Evolutionary conservation across 1,140 invertebrate genomes (phyloP).

Genomic region (Diachasma alloeum): DNA sequence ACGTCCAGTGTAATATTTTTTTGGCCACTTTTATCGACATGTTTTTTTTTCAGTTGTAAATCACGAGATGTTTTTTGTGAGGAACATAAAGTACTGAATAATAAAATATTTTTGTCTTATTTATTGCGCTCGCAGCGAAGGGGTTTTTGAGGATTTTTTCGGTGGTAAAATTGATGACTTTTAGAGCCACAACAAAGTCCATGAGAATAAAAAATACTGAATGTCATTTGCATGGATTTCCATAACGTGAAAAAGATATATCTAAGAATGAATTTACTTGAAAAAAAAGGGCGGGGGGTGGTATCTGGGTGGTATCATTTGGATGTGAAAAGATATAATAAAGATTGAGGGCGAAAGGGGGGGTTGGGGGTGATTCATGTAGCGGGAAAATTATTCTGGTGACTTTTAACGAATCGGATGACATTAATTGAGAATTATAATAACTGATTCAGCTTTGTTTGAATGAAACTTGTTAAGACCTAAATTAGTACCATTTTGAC

Average conservation of each 20-base stretch:
- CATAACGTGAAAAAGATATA: background rate
- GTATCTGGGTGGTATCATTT: background rate
- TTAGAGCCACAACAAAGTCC: background rate
- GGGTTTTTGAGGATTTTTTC: background rate
- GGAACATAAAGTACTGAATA: background rate
- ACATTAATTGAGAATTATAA: constrained; percentile 11
- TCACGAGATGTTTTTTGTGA: background rate
- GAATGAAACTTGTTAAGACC: constrained; percentile 55
- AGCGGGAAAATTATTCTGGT: background rate
- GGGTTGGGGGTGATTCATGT: constrained; percentile 20
- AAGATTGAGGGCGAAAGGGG: constrained; percentile 19
- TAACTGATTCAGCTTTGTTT: constrained; percentile 20
- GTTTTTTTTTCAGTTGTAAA: background rate
- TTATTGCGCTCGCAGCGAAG: background rate
- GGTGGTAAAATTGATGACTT: background rate
- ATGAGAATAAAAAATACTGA: background rate
- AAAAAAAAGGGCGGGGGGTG: constrained; percentile 18
- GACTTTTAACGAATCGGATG: background rate
- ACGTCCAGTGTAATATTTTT: background rate
- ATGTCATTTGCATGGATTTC: background rate
- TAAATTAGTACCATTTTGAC: constrained; percentile 93
- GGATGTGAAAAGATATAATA: background rate
- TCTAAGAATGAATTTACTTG: background rate
- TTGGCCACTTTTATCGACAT: background rate
- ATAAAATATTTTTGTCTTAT: background rate